phyloP scores from a whole-genome alignment of 1,140 invertebrate genomes.

The Agrilus planipennis region DNA sequence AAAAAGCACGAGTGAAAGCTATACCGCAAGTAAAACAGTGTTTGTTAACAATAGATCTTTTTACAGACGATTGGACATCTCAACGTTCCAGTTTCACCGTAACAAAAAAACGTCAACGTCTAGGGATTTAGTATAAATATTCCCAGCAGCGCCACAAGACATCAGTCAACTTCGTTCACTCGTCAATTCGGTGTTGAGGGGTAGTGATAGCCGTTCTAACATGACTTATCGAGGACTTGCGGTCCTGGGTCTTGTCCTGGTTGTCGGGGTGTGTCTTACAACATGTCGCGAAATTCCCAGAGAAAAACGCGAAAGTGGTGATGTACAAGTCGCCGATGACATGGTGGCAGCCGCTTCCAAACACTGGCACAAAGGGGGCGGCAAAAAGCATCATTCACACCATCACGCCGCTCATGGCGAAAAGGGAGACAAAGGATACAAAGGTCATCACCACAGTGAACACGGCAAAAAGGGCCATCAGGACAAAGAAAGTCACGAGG shows the following conservation, averaged over 20 bases:
- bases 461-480: constrained; percentile 56
- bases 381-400: constrained; percentile 44
- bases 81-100: constrained; percentile 21
- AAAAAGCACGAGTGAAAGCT: too few species aligned
- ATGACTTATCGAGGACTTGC: constrained; percentile 23
- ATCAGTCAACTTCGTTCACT: constrained; percentile 20
- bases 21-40: too few species aligned
- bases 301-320: constrained; percentile 21
- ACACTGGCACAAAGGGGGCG: constrained; percentile 41
- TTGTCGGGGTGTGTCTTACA: constrained; percentile 21
- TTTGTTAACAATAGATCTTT: too few species aligned
- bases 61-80: constrained; percentile 17
- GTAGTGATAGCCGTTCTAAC: constrained; percentile 8
- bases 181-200: constrained; percentile 11
- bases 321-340: too few species aligned
- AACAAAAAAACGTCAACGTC: constrained; percentile 17
- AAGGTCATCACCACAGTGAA: constrained; percentile 47
- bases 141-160: background rate
- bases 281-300: constrained; percentile 24
- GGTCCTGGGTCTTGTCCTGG: constrained; percentile 19
- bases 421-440: constrained; percentile 43
- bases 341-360: constrained; percentile 22
- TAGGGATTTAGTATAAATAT: constrained; percentile 26
- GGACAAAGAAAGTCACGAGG: constrained; percentile 51
- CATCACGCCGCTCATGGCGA: constrained; percentile 45